A percentile compares a stretch with the other conserved stretches of the same genome.
Conservation (phyloP, 2,888 invertebrate genomes). For the Hirtodrosophila confusa region DNA sequence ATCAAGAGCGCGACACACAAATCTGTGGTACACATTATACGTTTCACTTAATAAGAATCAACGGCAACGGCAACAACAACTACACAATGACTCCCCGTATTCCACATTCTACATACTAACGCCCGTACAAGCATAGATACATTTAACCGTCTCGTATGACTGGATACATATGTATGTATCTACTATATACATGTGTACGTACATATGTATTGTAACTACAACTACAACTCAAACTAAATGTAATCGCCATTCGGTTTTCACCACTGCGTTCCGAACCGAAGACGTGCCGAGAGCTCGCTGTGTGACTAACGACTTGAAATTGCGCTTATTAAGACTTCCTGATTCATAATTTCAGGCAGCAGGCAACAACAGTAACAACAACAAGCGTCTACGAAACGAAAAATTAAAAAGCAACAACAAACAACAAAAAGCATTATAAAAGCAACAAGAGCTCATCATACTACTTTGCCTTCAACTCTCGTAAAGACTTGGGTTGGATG, state of each 20-base stretch:
- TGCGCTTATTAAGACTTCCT: slow-evolving; percentile 81
- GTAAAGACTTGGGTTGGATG: no score
- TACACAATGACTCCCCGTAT: slow-evolving; percentile 59
- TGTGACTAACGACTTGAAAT: slow-evolving; percentile 76
- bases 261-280: slow-evolving; percentile 18
- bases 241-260: slow-evolving; percentile 22
- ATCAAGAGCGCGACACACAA: slow-evolving; percentile 63
- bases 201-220: slow-evolving; percentile 9
- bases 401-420: slow-evolving; percentile 24
- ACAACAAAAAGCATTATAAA: slow-evolving; percentile 1
- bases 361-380: slow-evolving; percentile 23
- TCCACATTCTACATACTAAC: neutral
- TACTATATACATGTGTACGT: no score
- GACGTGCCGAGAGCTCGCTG: slow-evolving; percentile 41
- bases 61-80: slow-evolving; percentile 45
- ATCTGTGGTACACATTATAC: slow-evolving; percentile 73
- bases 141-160: no score
- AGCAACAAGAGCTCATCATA: no score
- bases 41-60: slow-evolving; percentile 74
- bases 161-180: no score
- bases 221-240: slow-evolving; percentile 13
- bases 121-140: no score
- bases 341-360: slow-evolving; percentile 75
- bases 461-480: no score
- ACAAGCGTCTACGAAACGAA: slow-evolving; percentile 1